A percentile compares a stretch with the other conserved stretches of the same genome.
Conservation (phyloP, 2,113 vertebrate species). For the Sporophila hypoxantha region DNA sequence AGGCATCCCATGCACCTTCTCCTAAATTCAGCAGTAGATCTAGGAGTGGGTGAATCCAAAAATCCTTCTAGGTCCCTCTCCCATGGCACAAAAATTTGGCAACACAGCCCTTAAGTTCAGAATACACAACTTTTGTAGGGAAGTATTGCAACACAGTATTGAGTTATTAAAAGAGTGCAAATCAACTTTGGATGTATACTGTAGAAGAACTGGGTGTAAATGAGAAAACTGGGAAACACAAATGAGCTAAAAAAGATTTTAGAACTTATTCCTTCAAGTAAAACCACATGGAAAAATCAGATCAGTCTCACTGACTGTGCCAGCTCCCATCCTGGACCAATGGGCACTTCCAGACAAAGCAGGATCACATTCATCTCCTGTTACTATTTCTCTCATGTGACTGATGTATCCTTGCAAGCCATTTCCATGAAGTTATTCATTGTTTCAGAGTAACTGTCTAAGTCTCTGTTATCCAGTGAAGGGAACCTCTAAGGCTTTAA, state of each 20-base stretch:
- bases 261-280: background rate
- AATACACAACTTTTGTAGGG: background rate
- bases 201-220: background rate
- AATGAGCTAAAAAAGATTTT: background rate
- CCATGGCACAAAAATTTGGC: background rate
- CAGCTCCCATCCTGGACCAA: background rate
- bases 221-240: background rate
- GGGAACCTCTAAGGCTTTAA: background rate
- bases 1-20: background rate
- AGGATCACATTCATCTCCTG: background rate
- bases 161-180: background rate
- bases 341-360: background rate
- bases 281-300: background rate
- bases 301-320: background rate
- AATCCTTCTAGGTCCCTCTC: background rate
- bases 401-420: background rate
- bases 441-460: background rate
- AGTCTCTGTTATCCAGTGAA: background rate
- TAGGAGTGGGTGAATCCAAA: background rate
- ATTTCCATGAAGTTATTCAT: background rate
- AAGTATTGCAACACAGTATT: background rate
- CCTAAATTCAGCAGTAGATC: background rate
- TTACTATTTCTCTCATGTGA: background rate
- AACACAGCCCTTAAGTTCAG: background rate
- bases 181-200: background rate